Percentiles rank a stretch among this genome's conserved stretches.
phyloP scores from a whole-genome alignment of 1,140 invertebrate genomes.

The Heliconius congener region DNA sequence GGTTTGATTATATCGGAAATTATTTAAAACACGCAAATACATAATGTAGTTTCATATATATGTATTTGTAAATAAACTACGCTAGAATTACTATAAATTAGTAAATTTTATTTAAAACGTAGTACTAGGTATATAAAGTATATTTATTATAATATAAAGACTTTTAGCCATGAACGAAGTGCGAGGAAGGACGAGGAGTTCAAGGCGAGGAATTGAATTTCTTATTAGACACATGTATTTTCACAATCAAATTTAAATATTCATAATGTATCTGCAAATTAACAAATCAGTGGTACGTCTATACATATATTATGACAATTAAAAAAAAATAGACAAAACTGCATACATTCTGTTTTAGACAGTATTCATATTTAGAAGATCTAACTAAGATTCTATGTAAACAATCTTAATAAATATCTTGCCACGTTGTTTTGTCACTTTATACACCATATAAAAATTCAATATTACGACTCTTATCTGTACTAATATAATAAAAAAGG shows the following conservation, averaged over 20 bases:
- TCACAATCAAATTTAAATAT: neutral
- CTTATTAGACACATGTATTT: neutral
- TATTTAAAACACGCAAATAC: constrained; percentile 1
- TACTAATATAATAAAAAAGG: too few relatives aligned
- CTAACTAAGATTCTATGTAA: too few relatives aligned
- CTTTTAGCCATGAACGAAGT: neutral
- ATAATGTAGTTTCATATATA: neutral
- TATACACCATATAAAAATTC: too few relatives aligned
- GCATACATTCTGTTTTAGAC: too few relatives aligned
- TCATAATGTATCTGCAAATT: neutral
- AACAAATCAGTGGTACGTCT: neutral
- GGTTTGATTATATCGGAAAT: constrained; percentile 4
- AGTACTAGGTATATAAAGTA: neutral
- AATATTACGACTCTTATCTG: too few relatives aligned
- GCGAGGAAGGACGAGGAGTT: neutral
- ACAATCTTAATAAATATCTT: too few relatives aligned
- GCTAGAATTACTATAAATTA: neutral
- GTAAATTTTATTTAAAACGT: neutral
- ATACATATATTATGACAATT: neutral
- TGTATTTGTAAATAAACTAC: neutral
- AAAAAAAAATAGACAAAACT: neutral
- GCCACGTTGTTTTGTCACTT: too few relatives aligned
- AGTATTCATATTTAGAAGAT: too few relatives aligned
- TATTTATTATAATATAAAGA: constrained; percentile 6
- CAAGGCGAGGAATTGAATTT: neutral